Conservation (phyloP, 2,797 vertebrate genomes). For the Enteromius fasciolatus region DNA sequence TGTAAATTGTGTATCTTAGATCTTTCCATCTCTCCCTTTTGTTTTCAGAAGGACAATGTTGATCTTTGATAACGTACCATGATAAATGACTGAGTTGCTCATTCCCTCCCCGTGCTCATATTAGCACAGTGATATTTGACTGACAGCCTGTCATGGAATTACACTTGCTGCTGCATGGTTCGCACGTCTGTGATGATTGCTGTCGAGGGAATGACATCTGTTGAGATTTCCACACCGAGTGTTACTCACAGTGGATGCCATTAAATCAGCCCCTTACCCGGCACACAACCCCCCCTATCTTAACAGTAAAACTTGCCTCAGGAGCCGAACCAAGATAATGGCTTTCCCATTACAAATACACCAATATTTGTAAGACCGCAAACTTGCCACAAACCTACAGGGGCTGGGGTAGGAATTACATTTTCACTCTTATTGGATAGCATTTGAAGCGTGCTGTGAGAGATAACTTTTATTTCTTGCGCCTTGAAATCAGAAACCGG, state of each 20-base stretch:
- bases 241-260: conserved; percentile 56
- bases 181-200: conserved; percentile 55
- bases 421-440: conserved; percentile 58
- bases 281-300: conserved; percentile 47
- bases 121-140: conserved; percentile 53
- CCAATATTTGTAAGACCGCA: conserved; percentile 74
- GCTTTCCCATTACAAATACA: conserved; percentile 83
- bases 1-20: conserved; percentile 36
- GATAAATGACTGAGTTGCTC: conserved; percentile 23
- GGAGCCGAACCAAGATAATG: conserved; percentile 77
- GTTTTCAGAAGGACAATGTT: conserved; percentile 38
- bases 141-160: conserved; percentile 50
- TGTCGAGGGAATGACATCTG: conserved; percentile 62
- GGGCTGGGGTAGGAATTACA: conserved; percentile 48
- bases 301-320: conserved; percentile 74
- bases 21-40: conserved; percentile 31
- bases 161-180: conserved; percentile 44
- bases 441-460: conserved; percentile 49
- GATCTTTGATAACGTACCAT: conserved; percentile 35
- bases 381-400: conserved; percentile 42
- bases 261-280: conserved; percentile 51
- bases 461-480: conserved; percentile 52
- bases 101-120: conserved; percentile 33
- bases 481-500: conserved; percentile 40
- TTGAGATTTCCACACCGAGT: conserved; percentile 55